These are phyloP conservation scores for Myocastor coypus DNA, from an alignment of 2,113 vertebrate genomes.

Conservation along the genomic window DNA sequence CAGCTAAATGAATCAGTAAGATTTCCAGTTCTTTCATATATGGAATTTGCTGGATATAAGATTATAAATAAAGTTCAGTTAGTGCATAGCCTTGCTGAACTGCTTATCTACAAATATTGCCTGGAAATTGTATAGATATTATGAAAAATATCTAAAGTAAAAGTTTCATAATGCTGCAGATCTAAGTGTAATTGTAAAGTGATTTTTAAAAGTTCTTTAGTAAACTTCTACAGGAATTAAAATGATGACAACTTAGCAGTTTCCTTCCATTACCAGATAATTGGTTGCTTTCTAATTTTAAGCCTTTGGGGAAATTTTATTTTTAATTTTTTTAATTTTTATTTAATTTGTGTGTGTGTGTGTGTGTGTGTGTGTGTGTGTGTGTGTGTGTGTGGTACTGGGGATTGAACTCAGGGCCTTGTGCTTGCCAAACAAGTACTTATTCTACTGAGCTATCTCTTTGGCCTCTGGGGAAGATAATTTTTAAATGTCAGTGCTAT, in stretches of 20 bases:
- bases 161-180: not conserved
- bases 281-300: constrained; percentile 28
- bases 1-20: not conserved
- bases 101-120: not conserved
- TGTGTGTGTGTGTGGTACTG: too few species aligned
- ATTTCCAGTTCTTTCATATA: not conserved
- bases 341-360: too few species aligned
- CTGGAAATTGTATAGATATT: too few species aligned
- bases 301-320: not conserved
- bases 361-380: too few species aligned
- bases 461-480: too few species aligned
- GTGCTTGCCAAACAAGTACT: too few species aligned
- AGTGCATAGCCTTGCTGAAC: not conserved
- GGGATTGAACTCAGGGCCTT: too few species aligned
- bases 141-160: not conserved
- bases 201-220: not conserved
- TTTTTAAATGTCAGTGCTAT: too few species aligned
- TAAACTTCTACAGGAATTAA: not conserved
- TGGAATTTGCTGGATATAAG: not conserved
- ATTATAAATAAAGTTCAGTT: not conserved
- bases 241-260: not conserved
- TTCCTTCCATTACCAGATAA: not conserved
- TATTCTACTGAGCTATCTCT: too few species aligned
- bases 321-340: too few species aligned
- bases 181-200: not conserved